These are phyloP conservation scores for Cyclina sinensis DNA, from an alignment of 1,140 invertebrate genomes.

Conservation along the genomic window DNA sequence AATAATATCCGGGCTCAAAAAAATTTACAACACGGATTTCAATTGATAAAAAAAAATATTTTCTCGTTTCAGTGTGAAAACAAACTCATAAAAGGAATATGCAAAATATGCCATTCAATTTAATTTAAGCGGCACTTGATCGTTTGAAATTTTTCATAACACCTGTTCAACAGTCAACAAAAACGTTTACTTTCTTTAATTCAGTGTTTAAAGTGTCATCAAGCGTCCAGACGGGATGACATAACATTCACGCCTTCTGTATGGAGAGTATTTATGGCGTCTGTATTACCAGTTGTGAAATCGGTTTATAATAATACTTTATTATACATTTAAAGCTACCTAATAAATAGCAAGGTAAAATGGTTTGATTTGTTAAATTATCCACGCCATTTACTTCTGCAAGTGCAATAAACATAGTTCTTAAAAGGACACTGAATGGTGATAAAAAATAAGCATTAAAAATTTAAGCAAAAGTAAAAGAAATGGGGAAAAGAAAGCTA, in stretches of 20 bases:
- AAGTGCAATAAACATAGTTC: too few relatives aligned
- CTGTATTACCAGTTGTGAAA: background rate
- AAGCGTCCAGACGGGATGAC: conserved; percentile 13
- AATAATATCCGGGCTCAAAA: too few relatives aligned
- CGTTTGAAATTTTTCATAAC: background rate
- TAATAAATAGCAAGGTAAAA: conserved; percentile 4
- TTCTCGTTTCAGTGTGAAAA: too few relatives aligned
- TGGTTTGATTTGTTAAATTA: background rate
- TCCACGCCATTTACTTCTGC: background rate
- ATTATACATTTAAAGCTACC: background rate
- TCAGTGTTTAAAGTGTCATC: conserved; percentile 1
- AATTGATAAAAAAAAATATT: too few relatives aligned
- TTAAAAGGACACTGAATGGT: too few relatives aligned
- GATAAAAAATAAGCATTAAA: too few relatives aligned
- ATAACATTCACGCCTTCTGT: conserved; percentile 13
- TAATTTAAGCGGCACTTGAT: background rate
- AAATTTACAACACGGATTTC: too few relatives aligned
- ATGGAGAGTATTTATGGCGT: conserved; percentile 5
- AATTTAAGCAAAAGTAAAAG: too few relatives aligned
- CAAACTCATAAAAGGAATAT: too few relatives aligned
- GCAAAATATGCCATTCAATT: too few relatives aligned
- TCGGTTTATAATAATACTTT: background rate
- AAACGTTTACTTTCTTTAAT: background rate
- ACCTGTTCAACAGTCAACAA: background rate
- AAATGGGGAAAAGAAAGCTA: too few relatives aligned